phyloP scores from a whole-genome alignment of 2,888 invertebrate genomes.

The Unio delphinus region DNA sequence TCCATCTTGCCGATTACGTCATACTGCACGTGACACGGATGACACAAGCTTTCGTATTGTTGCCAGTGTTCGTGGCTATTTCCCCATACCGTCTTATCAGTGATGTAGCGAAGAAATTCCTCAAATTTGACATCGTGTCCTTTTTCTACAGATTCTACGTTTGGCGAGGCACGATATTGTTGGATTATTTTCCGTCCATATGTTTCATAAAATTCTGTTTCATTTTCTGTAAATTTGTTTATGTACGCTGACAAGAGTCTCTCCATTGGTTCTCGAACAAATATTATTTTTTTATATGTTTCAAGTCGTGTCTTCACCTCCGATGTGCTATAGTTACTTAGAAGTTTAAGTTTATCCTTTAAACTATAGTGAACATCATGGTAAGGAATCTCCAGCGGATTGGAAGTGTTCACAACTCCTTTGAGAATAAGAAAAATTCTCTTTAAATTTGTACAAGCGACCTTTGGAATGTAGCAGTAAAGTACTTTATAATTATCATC shows the following conservation, averaged over 20 bases:
- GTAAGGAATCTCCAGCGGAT: constrained; percentile 45
- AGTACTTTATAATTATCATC: constrained; percentile 87
- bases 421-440: constrained; percentile 87
- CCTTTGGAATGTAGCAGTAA: constrained; percentile 94
- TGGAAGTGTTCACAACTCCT: constrained; percentile 70
- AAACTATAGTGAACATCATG: constrained; percentile 49
- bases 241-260: constrained; percentile 90
- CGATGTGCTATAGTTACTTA: constrained; percentile 63
- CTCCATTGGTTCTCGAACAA: constrained; percentile 93
- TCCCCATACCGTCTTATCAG: constrained; percentile 71
- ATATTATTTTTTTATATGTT: constrained; percentile 87
- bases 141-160: constrained; percentile 70
- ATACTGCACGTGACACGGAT: constrained; percentile 89
- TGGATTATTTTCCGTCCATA: constrained; percentile 82
- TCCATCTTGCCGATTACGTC: constrained; percentile 93
- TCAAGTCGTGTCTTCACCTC: constrained; percentile 80
- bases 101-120: constrained; percentile 88
- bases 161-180: constrained; percentile 82
- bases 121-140: constrained; percentile 89
- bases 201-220: constrained; percentile 72
- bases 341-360: constrained; percentile 43
- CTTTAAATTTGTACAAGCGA: constrained; percentile 95
- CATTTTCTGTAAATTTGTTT: constrained; percentile 81
- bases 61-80: constrained; percentile 85
- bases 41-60: constrained; percentile 85